Base-by-base conservation (phyloP, 23 tunicate species). In the Trididemnum clinides region DNA sequence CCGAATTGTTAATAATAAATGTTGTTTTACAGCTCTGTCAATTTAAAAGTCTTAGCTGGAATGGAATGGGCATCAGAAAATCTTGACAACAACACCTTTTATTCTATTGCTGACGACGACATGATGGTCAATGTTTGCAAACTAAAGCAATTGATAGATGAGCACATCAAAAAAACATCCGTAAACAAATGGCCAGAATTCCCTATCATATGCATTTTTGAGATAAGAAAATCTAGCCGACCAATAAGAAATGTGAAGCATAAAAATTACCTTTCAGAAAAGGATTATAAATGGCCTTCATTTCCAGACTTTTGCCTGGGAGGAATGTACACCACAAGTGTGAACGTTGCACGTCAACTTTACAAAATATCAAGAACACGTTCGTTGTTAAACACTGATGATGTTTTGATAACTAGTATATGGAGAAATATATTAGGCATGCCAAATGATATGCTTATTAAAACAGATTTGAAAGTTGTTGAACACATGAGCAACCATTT, bases 271-370 rank as follows among this genome's bases (percentile, higher is more conserved):
- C 51, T 87, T n/a, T 62, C 78, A 12, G 34, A 49, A 54, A 33
- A 80, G 26, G 30, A 69, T 20, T 87, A 80, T 33, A 10, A 51
- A 2, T 33, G 71, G 51, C 33, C 57, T 2, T 3, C 12, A 4
- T 87, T 72, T 44, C 91, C 91, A 26, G 69, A 74, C 31, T 87
- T 66, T 69, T 87, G 91, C 35, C 91, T 81, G 49, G 91, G 91
- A 1, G 91, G 91, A 12, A 66, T 87, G 80, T 87, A 87, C 80
- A 87, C 91, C 19, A 87, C 83, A 34, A 58, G 38, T 50, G 51
- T 23, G 10, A 69, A 39, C 25, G 34, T 79, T 34, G 39, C 70
- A 1, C 65, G 44, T 65, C 30, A 74, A 0, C 28, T 87, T 1
- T 87, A 38, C 25, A 28, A 84, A 10, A 32, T 70, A 2, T 80